Base-by-base conservation (phyloP, 2,888 invertebrate species). In the Caenorhabditis japonica region DNA sequence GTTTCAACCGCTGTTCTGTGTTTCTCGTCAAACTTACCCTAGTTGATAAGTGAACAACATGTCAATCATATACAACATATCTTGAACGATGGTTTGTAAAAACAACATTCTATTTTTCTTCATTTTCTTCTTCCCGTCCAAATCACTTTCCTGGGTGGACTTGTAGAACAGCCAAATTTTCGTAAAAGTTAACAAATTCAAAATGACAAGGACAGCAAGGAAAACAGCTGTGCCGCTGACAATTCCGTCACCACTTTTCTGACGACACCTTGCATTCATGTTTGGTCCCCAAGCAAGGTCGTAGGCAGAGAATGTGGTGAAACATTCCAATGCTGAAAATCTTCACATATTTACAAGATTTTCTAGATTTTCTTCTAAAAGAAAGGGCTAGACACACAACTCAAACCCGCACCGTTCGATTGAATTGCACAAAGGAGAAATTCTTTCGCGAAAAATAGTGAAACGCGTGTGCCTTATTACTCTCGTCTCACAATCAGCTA, bases 41-140 rank as follows among this genome's bases (percentile, higher is more conserved):
- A 69, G 13, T 7, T 60, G 52, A 53, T 41, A 69, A 5, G 69
- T 69, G 39, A 60, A 69, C 4, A 60, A 15, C 44, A 69, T 59
- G 34, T 69, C 69, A 12, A 69, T 38, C 8, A 60, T 21, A 19
- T 53, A 44, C 1, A 60, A 34, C 1, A 15, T 38, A 41, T 69
- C 69, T 53, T 69, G 59, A 8, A 69, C 34, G 25, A 69, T 15
- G 10, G 69, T 69, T 46, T 69, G 69, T 38, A 46, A 27, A 27
- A 69, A 69, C 23, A 69, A 41, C 3, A 27, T 10, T 2, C 10
- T 38, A 23, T 69, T 69, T 41, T 44, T 59, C 30, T 25, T 34
- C 0, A 58, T 34, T 17, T 60, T 69, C 41, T 30, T 34, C 4
- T 33, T 51, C 44, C 44, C 36, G 15, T 17, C 44, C 4, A 17